phyloP scores from a whole-genome alignment of 2,888 invertebrate species.

The Drosophila atripex region DNA sequence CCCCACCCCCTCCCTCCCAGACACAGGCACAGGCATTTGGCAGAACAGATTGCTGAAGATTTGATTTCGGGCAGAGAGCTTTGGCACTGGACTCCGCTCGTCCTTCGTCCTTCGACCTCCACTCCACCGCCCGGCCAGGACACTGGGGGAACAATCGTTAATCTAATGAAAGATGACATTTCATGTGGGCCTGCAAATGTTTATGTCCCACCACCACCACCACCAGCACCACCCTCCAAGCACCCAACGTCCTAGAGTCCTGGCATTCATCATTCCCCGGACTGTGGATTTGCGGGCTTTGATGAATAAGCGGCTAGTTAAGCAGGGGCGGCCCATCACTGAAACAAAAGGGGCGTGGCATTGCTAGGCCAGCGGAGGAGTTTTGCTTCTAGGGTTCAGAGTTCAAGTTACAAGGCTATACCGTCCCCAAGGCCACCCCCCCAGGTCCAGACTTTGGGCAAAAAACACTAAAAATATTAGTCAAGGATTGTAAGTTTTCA shows the following conservation, averaged over 20 bases:
- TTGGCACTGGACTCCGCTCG: conserved; percentile 22
- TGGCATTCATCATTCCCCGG: conserved; percentile 62
- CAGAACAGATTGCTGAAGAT: conserved; percentile 74
- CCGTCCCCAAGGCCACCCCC: not conserved
- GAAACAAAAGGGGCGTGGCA: not conserved
- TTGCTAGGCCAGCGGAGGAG: too few relatives aligned
- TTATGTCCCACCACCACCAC: conserved; percentile 36
- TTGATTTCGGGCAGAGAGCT: conserved; percentile 68
- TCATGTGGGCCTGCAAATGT: conserved; percentile 40
- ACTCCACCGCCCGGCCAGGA: not conserved
- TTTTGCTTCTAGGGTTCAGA: conserved; percentile 38
- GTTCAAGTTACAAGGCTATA: conserved; percentile 52
- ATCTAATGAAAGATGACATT: conserved; percentile 77
- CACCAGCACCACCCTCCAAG: conserved; percentile 13
- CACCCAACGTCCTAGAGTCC: not conserved
- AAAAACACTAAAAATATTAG: too few relatives aligned
- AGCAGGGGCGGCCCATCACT: conserved; percentile 35
- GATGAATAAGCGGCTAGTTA: conserved; percentile 67
- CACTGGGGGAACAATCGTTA: conserved; percentile 62
- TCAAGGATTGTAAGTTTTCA: too few relatives aligned
- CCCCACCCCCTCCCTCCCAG: not conserved
- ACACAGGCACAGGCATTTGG: conserved; percentile 51
- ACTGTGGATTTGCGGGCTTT: conserved; percentile 39
- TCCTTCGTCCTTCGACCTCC: not conserved
- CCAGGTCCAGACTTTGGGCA: not conserved